Evolutionary conservation across 2,888 invertebrate genomes (phyloP).

Genomic region (Mesopsocus fuscifrons): DNA sequence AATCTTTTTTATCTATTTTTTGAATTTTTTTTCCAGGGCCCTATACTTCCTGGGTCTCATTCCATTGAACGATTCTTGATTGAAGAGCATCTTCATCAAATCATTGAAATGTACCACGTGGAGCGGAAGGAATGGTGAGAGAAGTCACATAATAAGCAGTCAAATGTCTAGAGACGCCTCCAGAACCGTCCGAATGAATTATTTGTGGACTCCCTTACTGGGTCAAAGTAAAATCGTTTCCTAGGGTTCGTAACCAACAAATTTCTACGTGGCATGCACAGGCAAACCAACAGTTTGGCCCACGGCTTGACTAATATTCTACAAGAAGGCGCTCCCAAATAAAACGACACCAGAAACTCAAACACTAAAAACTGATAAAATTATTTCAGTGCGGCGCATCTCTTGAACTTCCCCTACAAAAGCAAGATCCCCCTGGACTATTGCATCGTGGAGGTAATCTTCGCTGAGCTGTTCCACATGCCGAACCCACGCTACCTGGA

Average conservation of each 20-base stretch:
- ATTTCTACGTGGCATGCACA: no score
- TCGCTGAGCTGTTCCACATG: slow-evolving; percentile 83
- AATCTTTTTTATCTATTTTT: no score
- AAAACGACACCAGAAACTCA: no score
- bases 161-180: not conserved
- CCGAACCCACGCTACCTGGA: slow-evolving; percentile 79
- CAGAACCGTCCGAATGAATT: not conserved
- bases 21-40: slow-evolving; percentile 25
- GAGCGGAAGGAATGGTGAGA: slow-evolving; percentile 82
- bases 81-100: slow-evolving; percentile 90
- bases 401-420: slow-evolving; percentile 83
- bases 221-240: no score
- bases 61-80: slow-evolving; percentile 95
- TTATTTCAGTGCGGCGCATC: slow-evolving; percentile 53
- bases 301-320: no score
- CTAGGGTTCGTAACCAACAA: no score
- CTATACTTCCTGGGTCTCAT: slow-evolving; percentile 84
- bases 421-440: slow-evolving; percentile 92
- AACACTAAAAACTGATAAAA: no score
- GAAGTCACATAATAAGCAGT: no score
- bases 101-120: slow-evolving; percentile 66
- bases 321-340: no score
- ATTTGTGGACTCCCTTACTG: not conserved
- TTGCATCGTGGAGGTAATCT: slow-evolving; percentile 93
- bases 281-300: no score